These are phyloP conservation scores for Habropoda laboriosa DNA, from an alignment of 1,140 invertebrate species.

Conservation along the genomic window DNA sequence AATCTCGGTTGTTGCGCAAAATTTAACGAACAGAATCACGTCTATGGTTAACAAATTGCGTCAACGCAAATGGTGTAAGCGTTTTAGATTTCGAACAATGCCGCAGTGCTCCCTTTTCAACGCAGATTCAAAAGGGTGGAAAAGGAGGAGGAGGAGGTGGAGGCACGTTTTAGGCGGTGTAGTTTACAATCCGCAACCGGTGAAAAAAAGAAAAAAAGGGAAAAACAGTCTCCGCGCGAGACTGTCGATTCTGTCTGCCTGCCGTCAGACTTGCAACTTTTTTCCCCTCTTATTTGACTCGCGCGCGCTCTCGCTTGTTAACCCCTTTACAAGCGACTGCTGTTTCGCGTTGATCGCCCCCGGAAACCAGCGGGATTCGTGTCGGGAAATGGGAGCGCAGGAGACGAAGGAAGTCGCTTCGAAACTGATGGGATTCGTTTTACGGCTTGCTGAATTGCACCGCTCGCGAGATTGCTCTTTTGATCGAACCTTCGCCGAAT, in stretches of 20 bases:
- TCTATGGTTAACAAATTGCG: background rate
- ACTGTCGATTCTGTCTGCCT: slow-evolving; percentile 12
- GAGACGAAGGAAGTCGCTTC: background rate
- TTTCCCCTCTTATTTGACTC: slow-evolving; percentile 28
- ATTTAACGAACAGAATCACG: background rate
- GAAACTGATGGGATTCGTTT: slow-evolving; percentile 30
- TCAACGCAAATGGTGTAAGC: background rate
- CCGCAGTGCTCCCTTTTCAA: background rate
- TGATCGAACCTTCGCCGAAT: background rate
- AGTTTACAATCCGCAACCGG: background rate
- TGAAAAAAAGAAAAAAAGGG: no score
- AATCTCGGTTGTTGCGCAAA: background rate
- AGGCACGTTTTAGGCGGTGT: background rate
- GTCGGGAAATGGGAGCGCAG: slow-evolving; percentile 1
- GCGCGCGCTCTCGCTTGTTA: slow-evolving; percentile 12
- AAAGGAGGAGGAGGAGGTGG: no score
- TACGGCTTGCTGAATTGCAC: background rate
- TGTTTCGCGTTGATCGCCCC: slow-evolving; percentile 19
- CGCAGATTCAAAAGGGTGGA: background rate
- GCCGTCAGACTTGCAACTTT: slow-evolving; percentile 22
- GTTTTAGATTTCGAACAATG: background rate
- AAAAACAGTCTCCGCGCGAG: background rate
- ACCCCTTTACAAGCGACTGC: slow-evolving; percentile 27
- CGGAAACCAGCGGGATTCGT: slow-evolving; percentile 12
- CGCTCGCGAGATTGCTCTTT: background rate